Conservation (phyloP, 2,113 vertebrate genomes). For the Petaurus breviceps region DNA sequence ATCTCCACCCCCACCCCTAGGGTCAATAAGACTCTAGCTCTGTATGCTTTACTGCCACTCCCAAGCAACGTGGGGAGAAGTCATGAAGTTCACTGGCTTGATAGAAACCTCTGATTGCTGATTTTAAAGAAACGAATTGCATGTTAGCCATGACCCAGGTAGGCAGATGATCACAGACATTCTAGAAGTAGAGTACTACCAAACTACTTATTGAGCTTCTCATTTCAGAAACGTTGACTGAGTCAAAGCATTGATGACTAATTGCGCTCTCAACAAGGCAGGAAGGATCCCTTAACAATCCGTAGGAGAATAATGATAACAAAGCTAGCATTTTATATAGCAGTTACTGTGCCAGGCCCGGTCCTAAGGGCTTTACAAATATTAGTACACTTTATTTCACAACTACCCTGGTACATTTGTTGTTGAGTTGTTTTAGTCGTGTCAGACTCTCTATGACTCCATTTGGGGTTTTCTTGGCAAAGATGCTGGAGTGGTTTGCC, state of each 20-base stretch:
- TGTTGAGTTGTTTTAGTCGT: not conserved
- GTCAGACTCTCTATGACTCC: not conserved
- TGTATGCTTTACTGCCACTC: not conserved
- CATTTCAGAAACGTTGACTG: not conserved
- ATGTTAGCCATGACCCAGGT: not conserved
- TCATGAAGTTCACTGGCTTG: not conserved
- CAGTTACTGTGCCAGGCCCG: not conserved
- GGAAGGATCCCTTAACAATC: not conserved
- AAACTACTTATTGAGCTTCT: not conserved
- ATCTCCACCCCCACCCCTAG: not conserved
- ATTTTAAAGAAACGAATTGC: not conserved
- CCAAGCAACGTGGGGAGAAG: not conserved
- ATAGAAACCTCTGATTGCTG: not conserved
- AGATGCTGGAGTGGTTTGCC: not conserved
- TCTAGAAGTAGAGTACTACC: not conserved
- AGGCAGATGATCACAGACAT: not conserved
- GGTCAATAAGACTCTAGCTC: not conserved
- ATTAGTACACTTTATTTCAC: not conserved
- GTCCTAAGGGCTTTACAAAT: not conserved
- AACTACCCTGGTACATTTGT: not conserved
- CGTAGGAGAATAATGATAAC: not conserved
- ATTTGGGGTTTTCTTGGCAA: not conserved
- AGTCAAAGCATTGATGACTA: not conserved
- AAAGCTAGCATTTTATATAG: not conserved
- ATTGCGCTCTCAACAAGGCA: not conserved